phyloP scores from a whole-genome alignment of 2,113 vertebrate species.

The Podarcis raffonei region DNA sequence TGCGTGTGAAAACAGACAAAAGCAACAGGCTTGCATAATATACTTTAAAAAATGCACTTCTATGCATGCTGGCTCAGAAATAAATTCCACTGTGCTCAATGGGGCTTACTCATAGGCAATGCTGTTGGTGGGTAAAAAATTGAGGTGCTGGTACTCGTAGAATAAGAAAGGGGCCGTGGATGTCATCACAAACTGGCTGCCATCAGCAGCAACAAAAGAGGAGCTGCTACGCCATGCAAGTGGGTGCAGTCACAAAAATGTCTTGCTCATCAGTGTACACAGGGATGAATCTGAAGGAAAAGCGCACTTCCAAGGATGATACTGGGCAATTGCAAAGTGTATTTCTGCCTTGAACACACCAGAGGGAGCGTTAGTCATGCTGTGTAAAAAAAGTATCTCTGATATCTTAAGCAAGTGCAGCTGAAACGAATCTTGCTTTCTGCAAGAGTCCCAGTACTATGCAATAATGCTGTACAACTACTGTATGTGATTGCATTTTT shows the following conservation, averaged over 20 bases:
- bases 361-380: constrained; percentile 72
- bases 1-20: neutral
- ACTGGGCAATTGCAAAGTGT: constrained; percentile 61
- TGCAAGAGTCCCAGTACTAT: neutral
- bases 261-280: neutral
- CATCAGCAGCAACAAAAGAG: too few species aligned
- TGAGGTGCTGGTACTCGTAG: too few species aligned
- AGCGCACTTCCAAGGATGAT: constrained; percentile 65
- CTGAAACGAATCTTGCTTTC: neutral
- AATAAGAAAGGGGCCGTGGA: too few species aligned
- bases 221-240: too few species aligned
- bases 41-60: neutral
- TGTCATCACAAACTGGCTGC: too few species aligned
- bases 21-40: neutral
- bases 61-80: neutral
- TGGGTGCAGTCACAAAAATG: too few species aligned
- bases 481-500: neutral
- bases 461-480: neutral
- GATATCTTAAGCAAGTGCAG: constrained; percentile 36
- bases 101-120: neutral
- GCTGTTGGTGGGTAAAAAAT: too few species aligned
- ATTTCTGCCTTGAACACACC: constrained; percentile 68
- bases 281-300: constrained; percentile 20
- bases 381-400: constrained; percentile 58
- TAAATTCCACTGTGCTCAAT: neutral